Evolutionary conservation across 2,113 vertebrate genomes (phyloP).

Genomic region (Scomber japonicus): DNA sequence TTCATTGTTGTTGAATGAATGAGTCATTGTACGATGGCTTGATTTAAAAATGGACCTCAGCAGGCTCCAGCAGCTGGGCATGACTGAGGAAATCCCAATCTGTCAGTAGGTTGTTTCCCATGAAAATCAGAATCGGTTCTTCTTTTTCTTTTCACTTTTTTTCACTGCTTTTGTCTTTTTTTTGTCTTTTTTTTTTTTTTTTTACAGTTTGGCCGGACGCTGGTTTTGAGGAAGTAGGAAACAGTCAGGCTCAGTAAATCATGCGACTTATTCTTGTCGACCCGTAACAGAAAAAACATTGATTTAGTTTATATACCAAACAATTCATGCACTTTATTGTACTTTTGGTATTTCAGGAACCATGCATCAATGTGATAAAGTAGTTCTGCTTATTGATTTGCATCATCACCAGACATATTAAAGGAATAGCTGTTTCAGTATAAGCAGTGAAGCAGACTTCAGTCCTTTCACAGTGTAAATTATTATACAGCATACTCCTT

Average conservation of each 20-base stretch:
- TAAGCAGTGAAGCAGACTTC: neutral
- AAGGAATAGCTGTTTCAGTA: neutral
- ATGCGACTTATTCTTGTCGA: neutral
- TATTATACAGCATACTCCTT: neutral
- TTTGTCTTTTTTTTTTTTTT: neutral
- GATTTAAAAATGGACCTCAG: slow-evolving; percentile 25
- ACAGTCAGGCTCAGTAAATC: neutral
- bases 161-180: neutral
- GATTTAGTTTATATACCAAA: neutral
- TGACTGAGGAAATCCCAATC: slow-evolving; percentile 47
- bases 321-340: no score
- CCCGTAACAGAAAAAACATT: neutral
- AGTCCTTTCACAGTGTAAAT: neutral
- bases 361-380: no score
- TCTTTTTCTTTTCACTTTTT: neutral
- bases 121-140: slow-evolving; percentile 24
- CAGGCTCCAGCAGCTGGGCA: slow-evolving; percentile 25
- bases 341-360: no score
- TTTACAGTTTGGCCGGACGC: neutral
- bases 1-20: slow-evolving; percentile 26
- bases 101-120: slow-evolving; percentile 27
- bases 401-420: neutral
- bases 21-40: slow-evolving; percentile 23
- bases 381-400: neutral
- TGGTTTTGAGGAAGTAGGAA: slow-evolving; percentile 56